A percentile compares a stretch with the other conserved stretches of the same genome.
Evolutionary conservation across 2,113 vertebrate species (phyloP).

Genomic region (Eurystomus gularis): DNA sequence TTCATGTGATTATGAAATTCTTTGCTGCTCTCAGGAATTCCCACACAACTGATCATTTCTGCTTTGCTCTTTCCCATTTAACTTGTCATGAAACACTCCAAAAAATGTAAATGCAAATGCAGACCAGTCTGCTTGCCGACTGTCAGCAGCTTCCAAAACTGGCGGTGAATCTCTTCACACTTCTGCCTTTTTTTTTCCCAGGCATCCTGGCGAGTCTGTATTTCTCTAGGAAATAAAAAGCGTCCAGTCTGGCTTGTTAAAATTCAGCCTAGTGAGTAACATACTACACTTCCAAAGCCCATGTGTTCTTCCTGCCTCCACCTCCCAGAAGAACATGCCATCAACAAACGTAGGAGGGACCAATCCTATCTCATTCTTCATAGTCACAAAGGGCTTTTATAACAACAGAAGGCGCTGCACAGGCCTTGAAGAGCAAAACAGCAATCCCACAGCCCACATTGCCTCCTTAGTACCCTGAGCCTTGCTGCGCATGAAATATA

Average conservation of each 20-base stretch:
- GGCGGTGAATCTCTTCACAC: background rate
- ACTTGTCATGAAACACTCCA: background rate
- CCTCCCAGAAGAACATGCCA: background rate
- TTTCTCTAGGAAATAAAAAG: background rate
- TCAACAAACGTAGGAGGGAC: accelerated
- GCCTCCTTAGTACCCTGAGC: accelerated
- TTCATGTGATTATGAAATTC: background rate
- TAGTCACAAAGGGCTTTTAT: background rate
- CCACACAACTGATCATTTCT: background rate
- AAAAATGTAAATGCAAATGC: background rate
- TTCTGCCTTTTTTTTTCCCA: background rate
- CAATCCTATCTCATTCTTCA: too few species aligned
- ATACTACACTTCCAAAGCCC: background rate
- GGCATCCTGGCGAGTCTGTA: background rate
- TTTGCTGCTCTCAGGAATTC: background rate
- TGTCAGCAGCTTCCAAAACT: background rate
- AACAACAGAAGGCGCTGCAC: background rate
- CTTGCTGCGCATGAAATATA: background rate
- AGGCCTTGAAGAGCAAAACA: background rate
- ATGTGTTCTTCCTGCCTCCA: background rate
- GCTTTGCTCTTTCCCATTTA: background rate
- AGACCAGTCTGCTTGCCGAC: background rate
- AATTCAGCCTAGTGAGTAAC: background rate
- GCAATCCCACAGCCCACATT: accelerated
- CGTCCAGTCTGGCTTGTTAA: background rate